These are phyloP conservation scores for Campoplex nolae DNA, from an alignment of 2,888 invertebrate species.

Conservation along the genomic window DNA sequence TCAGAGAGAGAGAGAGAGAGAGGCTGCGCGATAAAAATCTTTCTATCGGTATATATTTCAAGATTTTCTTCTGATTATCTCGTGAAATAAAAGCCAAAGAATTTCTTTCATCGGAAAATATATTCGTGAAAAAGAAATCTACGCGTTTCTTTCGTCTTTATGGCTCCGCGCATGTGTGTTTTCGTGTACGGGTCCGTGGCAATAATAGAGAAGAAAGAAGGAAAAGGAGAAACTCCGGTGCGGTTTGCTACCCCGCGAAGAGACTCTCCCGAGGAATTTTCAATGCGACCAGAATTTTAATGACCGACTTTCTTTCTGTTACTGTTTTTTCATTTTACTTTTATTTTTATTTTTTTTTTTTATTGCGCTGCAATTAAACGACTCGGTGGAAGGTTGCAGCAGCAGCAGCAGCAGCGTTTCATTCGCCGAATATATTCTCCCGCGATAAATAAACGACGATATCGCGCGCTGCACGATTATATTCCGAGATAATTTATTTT, in stretches of 20 bases:
- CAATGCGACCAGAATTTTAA: slow-evolving; percentile 45
- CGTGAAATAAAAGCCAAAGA: neutral
- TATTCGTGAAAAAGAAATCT: neutral
- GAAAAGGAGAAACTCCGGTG: neutral
- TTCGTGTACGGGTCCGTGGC: neutral
- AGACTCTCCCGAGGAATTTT: slow-evolving; percentile 1
- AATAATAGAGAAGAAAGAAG: neutral
- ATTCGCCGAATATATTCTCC: neutral
- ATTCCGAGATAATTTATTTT: neutral
- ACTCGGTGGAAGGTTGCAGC: neutral
- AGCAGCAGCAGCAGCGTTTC: neutral
- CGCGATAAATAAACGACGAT: neutral
- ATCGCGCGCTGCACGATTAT: neutral
- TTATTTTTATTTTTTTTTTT: slow-evolving; percentile 27
- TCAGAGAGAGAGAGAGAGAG: neutral
- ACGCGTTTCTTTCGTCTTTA: neutral
- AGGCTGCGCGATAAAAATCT: slow-evolving; percentile 1
- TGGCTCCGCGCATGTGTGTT: neutral
- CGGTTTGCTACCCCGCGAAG: neutral
- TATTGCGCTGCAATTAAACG: neutral
- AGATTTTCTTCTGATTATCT: neutral
- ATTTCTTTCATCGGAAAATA: neutral
- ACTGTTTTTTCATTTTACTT: too few relatives aligned
- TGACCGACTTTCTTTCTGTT: slow-evolving; percentile 32
- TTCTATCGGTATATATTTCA: neutral